These are phyloP conservation scores for Alviniconcha marisindica DNA, from an alignment of 1,140 invertebrate species.

Conservation along the genomic window DNA sequence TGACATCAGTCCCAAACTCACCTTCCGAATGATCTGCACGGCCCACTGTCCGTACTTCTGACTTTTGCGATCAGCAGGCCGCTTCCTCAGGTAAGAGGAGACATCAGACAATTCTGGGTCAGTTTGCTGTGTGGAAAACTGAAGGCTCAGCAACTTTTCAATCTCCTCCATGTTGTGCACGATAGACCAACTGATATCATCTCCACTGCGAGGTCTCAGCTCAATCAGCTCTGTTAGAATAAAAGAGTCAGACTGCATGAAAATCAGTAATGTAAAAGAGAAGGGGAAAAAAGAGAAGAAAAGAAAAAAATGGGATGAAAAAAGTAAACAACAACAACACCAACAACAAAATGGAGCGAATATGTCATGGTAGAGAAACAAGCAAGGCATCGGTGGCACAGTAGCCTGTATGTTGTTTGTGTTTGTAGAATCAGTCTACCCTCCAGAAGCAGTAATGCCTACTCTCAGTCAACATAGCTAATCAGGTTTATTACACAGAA, in stretches of 20 bases:
- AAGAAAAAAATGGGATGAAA: background rate
- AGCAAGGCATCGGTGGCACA: too few species aligned
- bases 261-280: too few species aligned
- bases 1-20: too few species aligned
- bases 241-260: background rate
- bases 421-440: too few species aligned
- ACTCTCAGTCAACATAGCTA: too few species aligned
- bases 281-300: too few species aligned
- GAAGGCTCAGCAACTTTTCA: background rate
- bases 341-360: too few species aligned
- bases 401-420: too few species aligned
- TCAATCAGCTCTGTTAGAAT: background rate
- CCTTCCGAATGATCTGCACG: slow-evolving; percentile 30
- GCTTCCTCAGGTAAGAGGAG: background rate
- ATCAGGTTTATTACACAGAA: too few species aligned
- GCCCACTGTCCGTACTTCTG: slow-evolving; percentile 49
- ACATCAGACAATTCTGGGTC: background rate
- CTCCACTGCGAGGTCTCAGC: background rate
- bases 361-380: too few species aligned
- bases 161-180: background rate
- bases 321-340: too few species aligned
- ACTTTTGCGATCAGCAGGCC: slow-evolving; percentile 33
- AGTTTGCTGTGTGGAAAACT: background rate
- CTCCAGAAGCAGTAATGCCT: too few species aligned
- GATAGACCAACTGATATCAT: background rate